These are phyloP conservation scores for Alosa alosa DNA, from an alignment of 2,113 vertebrate genomes.

Conservation along the genomic window DNA sequence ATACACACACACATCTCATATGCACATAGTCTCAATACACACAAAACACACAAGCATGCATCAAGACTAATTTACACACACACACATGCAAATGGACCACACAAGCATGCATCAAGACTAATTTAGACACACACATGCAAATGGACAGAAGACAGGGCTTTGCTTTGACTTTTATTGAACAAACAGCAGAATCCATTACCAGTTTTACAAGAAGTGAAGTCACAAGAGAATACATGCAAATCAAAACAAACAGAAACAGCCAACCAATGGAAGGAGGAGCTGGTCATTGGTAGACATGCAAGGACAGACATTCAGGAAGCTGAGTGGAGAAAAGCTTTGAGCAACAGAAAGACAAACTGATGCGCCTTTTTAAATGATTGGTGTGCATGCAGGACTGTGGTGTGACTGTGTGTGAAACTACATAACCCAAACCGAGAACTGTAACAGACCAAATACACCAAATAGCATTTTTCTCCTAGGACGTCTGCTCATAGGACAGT, in stretches of 20 bases:
- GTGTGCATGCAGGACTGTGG: background rate
- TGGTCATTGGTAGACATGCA: background rate
- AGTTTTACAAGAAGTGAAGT: constrained; percentile 22
- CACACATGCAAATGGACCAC: background rate
- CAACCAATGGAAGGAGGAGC: constrained; percentile 8
- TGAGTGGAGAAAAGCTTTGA: background rate
- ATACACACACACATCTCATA: no score
- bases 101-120: background rate
- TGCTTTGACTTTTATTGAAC: constrained; percentile 63
- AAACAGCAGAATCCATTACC: constrained; percentile 39
- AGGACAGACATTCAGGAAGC: constrained; percentile 6
- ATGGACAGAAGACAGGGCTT: constrained; percentile 34
- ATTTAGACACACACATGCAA: constrained; percentile 19
- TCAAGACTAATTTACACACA: no score
- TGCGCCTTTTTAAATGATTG: background rate
- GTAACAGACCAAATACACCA: background rate
- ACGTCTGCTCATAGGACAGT: background rate
- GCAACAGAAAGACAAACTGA: background rate
- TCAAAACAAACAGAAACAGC: background rate
- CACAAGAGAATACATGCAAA: constrained; percentile 16
- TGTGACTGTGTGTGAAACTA: background rate
- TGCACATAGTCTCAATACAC: no score
- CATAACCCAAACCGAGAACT: background rate
- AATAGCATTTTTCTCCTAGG: background rate
- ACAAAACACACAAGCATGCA: no score